These are phyloP conservation scores for Aphelenchoides besseyi DNA, from an alignment of 1,140 invertebrate genomes.

Conservation along the genomic window DNA sequence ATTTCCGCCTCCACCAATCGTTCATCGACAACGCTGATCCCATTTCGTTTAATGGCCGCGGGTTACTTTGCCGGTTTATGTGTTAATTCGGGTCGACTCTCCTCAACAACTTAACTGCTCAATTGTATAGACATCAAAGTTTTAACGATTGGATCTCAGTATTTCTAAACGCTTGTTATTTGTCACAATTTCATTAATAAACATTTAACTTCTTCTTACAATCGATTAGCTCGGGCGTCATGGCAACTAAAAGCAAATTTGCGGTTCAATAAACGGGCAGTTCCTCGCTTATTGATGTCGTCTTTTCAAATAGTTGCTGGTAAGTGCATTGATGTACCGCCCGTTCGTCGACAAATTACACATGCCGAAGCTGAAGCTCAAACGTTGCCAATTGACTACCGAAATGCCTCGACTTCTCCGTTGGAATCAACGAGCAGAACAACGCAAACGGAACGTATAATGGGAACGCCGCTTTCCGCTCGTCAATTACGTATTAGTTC, in stretches of 20 bases:
- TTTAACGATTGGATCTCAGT: neutral
- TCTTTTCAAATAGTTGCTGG: neutral
- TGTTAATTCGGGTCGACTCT: neutral
- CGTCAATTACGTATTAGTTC: neutral
- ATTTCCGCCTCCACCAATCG: neutral
- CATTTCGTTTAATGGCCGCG: too few relatives aligned
- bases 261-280: neutral
- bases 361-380: neutral
- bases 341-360: neutral
- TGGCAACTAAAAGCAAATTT: neutral
- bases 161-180: neutral
- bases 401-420: neutral
- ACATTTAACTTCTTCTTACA: neutral
- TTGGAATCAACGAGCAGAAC: neutral
- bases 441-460: constrained; percentile 4
- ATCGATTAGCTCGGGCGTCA: neutral
- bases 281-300: neutral
- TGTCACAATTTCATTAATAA: neutral
- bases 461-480: neutral
- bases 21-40: neutral
- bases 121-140: too few relatives aligned
- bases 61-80: neutral
- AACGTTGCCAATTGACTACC: neutral
- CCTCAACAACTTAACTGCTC: neutral
- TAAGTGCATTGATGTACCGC: neutral